phyloP scores from a whole-genome alignment of 1,140 invertebrate species.

The Nixonia krombeini region DNA sequence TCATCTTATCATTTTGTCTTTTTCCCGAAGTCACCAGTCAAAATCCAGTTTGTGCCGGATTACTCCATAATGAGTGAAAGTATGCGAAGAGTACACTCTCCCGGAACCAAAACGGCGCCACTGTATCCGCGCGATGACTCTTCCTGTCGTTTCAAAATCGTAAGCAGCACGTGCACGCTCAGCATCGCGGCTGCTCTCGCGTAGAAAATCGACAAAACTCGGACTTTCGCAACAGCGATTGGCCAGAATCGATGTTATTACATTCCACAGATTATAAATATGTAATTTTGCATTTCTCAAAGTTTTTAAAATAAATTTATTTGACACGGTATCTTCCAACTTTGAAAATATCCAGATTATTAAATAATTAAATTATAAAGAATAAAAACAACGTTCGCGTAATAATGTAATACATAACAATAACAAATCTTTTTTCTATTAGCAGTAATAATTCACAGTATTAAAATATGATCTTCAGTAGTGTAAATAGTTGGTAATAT shows the following conservation, averaged over 20 bases:
- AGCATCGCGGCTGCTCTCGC: constrained; percentile 8
- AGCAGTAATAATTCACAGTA: no score
- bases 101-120: constrained; percentile 54
- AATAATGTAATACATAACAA: no score
- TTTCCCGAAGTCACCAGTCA: constrained; percentile 14
- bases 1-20: not conserved
- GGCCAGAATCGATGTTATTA: constrained; percentile 1
- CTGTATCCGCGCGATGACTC: constrained; percentile 28
- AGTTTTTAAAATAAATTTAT: no score
- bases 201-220: constrained; percentile 26
- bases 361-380: no score
- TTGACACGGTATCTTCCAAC: no score
- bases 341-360: no score
- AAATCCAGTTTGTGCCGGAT: constrained; percentile 58
- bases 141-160: constrained; percentile 28
- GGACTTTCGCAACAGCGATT: constrained; percentile 23
- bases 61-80: constrained; percentile 65
- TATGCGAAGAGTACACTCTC: constrained; percentile 50
- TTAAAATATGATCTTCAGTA: no score
- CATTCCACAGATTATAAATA: constrained; percentile 3
- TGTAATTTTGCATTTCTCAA: no score
- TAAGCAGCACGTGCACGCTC: constrained; percentile 24
- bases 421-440: no score
- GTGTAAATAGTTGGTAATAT: no score
- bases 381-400: no score